Evolutionary conservation across 1,140 invertebrate species (phyloP).

Genomic region (Chironomus striatipennis): DNA sequence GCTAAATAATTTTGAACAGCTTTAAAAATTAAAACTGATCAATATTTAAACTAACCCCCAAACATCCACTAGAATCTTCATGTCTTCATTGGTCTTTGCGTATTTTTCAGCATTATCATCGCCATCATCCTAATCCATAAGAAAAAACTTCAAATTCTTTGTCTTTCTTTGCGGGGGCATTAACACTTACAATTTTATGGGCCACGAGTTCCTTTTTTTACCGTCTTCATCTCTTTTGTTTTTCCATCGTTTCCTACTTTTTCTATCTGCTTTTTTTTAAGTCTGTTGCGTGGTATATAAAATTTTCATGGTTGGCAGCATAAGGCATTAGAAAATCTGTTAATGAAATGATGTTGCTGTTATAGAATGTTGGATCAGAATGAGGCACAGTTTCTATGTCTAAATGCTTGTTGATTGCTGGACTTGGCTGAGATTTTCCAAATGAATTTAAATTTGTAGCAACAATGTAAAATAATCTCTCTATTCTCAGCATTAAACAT

Average conservation of each 20-base stretch:
- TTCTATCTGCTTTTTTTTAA: neutral
- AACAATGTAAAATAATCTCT: no score
- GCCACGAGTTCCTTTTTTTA: neutral
- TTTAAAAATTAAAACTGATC: no score
- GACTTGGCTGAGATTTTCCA: no score
- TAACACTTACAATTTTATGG: neutral
- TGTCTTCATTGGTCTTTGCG: neutral
- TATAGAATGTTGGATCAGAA: neutral
- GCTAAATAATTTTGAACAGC: no score
- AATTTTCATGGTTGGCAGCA: slow-evolving; percentile 12
- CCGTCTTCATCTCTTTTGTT: neutral
- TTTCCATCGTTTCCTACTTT: no score
- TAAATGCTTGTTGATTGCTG: no score
- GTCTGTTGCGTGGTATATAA: neutral
- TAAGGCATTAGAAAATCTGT: neutral
- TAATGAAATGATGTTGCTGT: neutral
- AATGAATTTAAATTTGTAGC: no score
- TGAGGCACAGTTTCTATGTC: neutral
- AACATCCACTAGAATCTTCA: neutral
- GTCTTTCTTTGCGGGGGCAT: neutral
- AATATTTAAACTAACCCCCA: neutral
- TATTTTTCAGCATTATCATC: neutral
- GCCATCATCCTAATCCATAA: neutral
- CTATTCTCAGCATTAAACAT: no score
- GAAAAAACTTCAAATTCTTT: no score